Conservation (phyloP, 1,140 invertebrate genomes). For the Phymastichus coffea region DNA sequence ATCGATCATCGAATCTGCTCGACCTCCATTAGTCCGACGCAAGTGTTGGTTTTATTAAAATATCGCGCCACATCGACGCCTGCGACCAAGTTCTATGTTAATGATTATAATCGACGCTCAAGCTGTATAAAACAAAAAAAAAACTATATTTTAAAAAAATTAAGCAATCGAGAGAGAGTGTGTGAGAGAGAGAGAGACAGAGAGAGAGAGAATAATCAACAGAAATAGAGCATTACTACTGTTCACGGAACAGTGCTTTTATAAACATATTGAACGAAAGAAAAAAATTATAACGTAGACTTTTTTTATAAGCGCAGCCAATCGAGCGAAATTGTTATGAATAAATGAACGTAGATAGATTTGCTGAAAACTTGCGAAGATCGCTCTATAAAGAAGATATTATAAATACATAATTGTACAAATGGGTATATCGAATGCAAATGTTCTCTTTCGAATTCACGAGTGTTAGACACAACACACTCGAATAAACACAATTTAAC, state of each 20-base stretch:
- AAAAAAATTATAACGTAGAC: constrained; percentile 23
- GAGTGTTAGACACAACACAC: not conserved
- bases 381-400: constrained; percentile 1
- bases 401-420: constrained; percentile 23
- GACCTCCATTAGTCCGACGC: constrained; percentile 7
- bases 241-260: constrained; percentile 34
- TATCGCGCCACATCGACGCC: not conserved
- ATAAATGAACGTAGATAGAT: not conserved
- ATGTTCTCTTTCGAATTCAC: no score
- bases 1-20: constrained; percentile 5
- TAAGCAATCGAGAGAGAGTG: not conserved
- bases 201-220: constrained; percentile 7
- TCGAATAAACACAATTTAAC: not conserved
- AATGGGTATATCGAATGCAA: constrained; percentile 7
- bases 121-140: constrained; percentile 8
- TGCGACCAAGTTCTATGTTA: constrained; percentile 11
- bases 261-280: constrained; percentile 19
- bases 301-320: constrained; percentile 29
- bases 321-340: not conserved
- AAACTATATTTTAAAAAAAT: constrained; percentile 22
- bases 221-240: constrained; percentile 27
- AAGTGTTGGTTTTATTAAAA: no score
- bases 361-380: not conserved
- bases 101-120: constrained; percentile 17
- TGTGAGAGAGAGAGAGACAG: not conserved